Evolutionary conservation across 2,888 invertebrate genomes (phyloP), one percentile per base, ranked within the genome.

Genomic region (Linnaemya tessellans): DNA sequence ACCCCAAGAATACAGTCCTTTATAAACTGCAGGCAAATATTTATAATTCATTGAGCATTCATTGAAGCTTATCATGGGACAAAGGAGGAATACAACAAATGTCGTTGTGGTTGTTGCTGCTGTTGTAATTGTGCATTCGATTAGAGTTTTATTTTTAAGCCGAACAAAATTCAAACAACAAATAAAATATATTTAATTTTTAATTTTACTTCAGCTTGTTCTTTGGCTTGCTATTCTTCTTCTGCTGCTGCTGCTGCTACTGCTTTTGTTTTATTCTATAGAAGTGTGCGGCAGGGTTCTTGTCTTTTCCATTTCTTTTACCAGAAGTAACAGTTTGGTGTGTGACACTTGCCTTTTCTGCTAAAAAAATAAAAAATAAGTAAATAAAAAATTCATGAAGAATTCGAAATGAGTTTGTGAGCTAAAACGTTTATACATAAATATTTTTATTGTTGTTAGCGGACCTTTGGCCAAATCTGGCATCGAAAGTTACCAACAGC

Each of bases 281-380:
- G 30, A 60, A 51, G 38, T 79, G 13, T 77, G 13, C 56, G 56
- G 49, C 43, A 58, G 43, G 41, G 58, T 73, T 75, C 79, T 75
- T 75, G 80, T 82, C 71, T 85, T 85, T 85, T 67, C 60, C 80
- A 89, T 90, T 89, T 89, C 89, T 89, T 89, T 86, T 88, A 71
- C 73, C 62, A 67, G 65, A 43, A 67, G 58, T 80, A 80, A 82
- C 73, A 74, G 84, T 74, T 78, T 75, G 54, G 51, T 62, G 68
- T 82, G 75, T 80, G 85, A 85, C 85, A 85, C 85, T 85, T 85
- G 85, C 85, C 85, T 85, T 85, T 85, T 85, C 82, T 58, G 75
- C 62, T 68, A 22, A 49, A 65, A 30, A 20, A 67, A 15, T 11
- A 41, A n/a, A 43, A 43, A 43, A 20, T 30, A 60, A 43, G 41